Conservation (phyloP, 30 jellyfish, hydroid and myxozoan genomes). For the Aurelia aurita complex sp. Pacific region DNA sequence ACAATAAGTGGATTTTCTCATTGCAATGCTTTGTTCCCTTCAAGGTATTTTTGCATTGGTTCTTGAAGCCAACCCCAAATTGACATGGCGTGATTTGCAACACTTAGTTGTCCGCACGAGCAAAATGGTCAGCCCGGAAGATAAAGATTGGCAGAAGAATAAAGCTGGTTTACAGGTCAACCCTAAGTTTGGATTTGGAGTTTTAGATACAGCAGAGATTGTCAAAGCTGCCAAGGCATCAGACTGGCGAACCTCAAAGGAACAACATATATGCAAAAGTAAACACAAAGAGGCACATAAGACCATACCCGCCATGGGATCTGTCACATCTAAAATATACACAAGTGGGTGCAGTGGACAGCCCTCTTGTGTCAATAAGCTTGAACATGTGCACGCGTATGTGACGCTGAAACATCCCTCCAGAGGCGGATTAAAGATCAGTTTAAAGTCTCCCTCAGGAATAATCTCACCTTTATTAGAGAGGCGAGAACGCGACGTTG, state of each 20-base stretch:
- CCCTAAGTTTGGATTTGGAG: conserved; percentile 96
- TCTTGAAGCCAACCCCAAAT: conserved; percentile 86
- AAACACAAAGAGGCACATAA: conserved; percentile 34
- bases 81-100: conserved; percentile 97
- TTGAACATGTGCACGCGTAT: conserved; percentile 94
- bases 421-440: conserved; percentile 81
- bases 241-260: conserved; percentile 88
- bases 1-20: no score
- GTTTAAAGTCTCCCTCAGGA: conserved; percentile 90
- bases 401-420: conserved; percentile 78
- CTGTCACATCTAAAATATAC: conserved; percentile 54
- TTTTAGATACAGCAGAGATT: conserved; percentile 82
- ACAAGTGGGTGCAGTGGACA: conserved; percentile 85
- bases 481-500: conserved; percentile 73
- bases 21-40: neutral
- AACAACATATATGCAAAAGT: conserved; percentile 88
- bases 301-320: conserved; percentile 55
- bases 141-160: conserved; percentile 91
- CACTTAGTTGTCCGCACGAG: conserved; percentile 91
- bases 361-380: conserved; percentile 78
- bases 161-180: conserved; percentile 89
- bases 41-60: conserved; percentile 96
- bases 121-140: conserved; percentile 74
- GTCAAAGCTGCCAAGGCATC: conserved; percentile 79
- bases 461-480: conserved; percentile 75